Percentiles rank a stretch among this genome's conserved stretches.
Conservation (phyloP, 2,797 vertebrate genomes). For the Arremon aurantiirostris region DNA sequence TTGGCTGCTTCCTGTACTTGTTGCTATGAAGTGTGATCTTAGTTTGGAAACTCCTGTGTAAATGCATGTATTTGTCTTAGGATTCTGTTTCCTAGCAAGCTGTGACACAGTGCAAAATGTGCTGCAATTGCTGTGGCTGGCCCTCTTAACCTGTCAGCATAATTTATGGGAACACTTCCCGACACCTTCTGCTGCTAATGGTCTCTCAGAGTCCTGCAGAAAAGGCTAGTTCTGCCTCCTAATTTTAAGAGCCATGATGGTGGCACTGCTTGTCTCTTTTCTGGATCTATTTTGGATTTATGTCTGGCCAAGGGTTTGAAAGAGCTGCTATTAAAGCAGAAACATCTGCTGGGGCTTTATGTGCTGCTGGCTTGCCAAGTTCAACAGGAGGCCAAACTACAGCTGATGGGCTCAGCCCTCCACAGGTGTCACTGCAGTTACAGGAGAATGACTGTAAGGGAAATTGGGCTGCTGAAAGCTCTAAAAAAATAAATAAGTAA, state of each 20-base stretch:
- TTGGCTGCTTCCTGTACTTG: neutral
- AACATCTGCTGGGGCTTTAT: slow-evolving; percentile 20
- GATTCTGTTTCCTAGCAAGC: slow-evolving; percentile 38
- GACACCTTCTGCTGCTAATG: neutral
- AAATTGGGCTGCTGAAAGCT: neutral
- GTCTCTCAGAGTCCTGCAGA: neutral
- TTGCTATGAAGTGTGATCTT: neutral
- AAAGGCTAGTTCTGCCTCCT: slow-evolving; percentile 34
- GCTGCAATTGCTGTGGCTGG: neutral
- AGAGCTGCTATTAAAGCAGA: slow-evolving; percentile 27
- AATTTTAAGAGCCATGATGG: slow-evolving; percentile 21
- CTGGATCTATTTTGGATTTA: slow-evolving; percentile 21
- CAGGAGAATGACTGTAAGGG: neutral
- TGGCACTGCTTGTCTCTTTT: slow-evolving; percentile 7
- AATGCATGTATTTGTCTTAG: neutral
- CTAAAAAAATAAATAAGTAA: neutral
- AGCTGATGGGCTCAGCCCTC: neutral
- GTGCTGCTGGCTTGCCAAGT: slow-evolving; percentile 1
- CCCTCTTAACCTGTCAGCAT: neutral
- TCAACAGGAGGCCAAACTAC: slow-evolving; percentile 16
- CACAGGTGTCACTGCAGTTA: slow-evolving; percentile 35
- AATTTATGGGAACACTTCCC: neutral
- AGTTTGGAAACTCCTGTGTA: slow-evolving; percentile 8
- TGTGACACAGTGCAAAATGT: neutral
- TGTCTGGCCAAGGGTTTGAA: slow-evolving; percentile 15